Base-by-base conservation (phyloP, 2,797 vertebrate species). In the Platalea minor region DNA sequence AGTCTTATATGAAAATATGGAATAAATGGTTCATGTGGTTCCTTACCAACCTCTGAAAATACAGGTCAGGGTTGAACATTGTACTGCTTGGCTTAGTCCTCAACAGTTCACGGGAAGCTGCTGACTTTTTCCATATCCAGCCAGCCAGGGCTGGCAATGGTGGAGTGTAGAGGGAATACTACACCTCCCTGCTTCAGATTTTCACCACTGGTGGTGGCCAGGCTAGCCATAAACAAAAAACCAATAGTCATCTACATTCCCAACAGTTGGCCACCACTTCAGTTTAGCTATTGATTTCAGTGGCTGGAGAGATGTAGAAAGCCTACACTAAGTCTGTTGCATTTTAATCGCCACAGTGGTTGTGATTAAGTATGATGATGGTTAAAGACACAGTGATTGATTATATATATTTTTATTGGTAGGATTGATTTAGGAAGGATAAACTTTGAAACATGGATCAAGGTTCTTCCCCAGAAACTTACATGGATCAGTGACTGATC, bases 321-420 rank as follows among this genome's bases (percentile, higher is more conserved):
- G 5, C 41, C 28, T 68, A 18, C 26, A 25, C 11, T 12, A 41
- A 64, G 33, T 65, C 65, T 43, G 57, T 76, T 0, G 0, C 33
- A n/a, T 56, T 91, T 79, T 61, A 45, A 37, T 60, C 14, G 2
- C 28, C 82, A 76, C 14, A 45, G 11, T 51, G 51, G 23, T 63
- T 67, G 28, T 39, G 16, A 23, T 63, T 77, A 81, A 83, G 23
- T 7, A 50, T 31, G 33, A 69, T 35, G n/a, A 39, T 21, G 46
- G 19, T 33, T 73, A 64, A 85, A 78, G 29, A 31, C 54, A 53
- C 16, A 20, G 29, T 46, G 26, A 59, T 5, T 39, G 20, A 48
- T 39, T 41, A 11, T 28, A 17, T 59, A 1, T 37, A 29, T 86
- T 78, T 65, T 83, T 67, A 64, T 46, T 35, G 17, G 12, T 65